phyloP scores from a whole-genome alignment of 2,113 vertebrate genomes.

The Leiothrix lutea region DNA sequence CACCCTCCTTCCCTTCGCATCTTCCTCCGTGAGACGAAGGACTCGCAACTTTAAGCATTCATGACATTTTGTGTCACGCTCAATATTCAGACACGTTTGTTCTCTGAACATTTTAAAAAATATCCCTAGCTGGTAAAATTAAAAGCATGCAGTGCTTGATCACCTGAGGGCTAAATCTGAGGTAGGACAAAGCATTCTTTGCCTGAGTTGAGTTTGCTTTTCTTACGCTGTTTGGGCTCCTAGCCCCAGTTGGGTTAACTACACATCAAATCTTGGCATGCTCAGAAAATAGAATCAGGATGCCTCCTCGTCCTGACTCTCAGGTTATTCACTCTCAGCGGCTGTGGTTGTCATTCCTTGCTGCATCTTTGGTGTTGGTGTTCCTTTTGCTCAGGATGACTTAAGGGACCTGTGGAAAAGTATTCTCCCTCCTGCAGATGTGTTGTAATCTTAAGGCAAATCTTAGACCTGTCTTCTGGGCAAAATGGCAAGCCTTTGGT shows the following conservation, averaged over 20 bases:
- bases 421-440: not conserved
- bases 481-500: not conserved
- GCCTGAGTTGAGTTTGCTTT: conserved; percentile 29
- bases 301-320: not conserved
- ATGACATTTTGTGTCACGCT: not conserved
- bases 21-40: not conserved
- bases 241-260: not conserved
- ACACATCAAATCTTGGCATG: not conserved
- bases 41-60: conserved; percentile 4
- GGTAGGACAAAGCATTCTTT: conserved; percentile 14
- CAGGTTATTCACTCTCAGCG: not conserved
- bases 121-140: conserved; percentile 39
- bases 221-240: conserved; percentile 10
- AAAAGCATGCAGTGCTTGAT: conserved; percentile 50
- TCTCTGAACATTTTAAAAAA: not conserved
- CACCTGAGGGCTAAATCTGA: conserved; percentile 52
- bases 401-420: not conserved
- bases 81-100: not conserved
- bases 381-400: not conserved
- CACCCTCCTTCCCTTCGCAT: not conserved
- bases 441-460: not conserved
- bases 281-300: conserved; percentile 8
- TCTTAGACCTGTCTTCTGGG: not conserved
- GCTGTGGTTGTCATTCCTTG: not conserved
- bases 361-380: not conserved